Evolutionary conservation across 1,140 invertebrate species (phyloP), one percentile per base, ranked within the genome.

Genomic region (Listronotus oregonensis): DNA sequence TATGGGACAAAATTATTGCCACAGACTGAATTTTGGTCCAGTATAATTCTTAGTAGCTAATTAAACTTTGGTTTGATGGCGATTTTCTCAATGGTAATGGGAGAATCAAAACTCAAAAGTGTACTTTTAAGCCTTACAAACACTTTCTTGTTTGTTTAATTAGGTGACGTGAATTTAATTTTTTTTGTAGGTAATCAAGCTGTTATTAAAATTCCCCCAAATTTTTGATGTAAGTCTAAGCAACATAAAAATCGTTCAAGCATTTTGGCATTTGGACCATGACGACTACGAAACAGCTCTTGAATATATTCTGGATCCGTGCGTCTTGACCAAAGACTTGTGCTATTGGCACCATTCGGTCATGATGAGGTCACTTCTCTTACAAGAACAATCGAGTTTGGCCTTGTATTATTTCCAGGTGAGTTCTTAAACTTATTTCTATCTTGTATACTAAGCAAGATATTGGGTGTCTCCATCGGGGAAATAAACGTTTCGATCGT

Each of bases 261-360:
- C 90, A 0, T 90, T 94, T 75, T 95, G 93, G 92, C 83, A 90
- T 51, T 80, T 96, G 10, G 94, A 96, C 79, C 90, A 93, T 67
- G 86, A 88, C 66, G 86, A 94, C 73, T 90, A 82, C 70, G 77
- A 82, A 71, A 80, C 82, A 57, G 81, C 84, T 0, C 68, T 86
- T 0, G 78, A 83, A 55, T 82, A 84, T 62, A 75, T 87, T 0
- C 59, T 77, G 34, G 75, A 77, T 57, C 72, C 76, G 9, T 68
- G 73, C 5, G 69, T 77, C 10, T 49, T 40, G 9, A 12, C 56
- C 34, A 62, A 70, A 42, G 78, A 79, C 58, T 57, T 79, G 11
- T 70, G 73, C 49, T 42, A 68, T 6, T 78, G 75, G 73, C 77
- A 78, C 6, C 77, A 79, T 61, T 68, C 68, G 27, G 63, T 72